Base-by-base conservation (phyloP, 2,113 vertebrate species). In the Dendropsophus ebraccatus region DNA sequence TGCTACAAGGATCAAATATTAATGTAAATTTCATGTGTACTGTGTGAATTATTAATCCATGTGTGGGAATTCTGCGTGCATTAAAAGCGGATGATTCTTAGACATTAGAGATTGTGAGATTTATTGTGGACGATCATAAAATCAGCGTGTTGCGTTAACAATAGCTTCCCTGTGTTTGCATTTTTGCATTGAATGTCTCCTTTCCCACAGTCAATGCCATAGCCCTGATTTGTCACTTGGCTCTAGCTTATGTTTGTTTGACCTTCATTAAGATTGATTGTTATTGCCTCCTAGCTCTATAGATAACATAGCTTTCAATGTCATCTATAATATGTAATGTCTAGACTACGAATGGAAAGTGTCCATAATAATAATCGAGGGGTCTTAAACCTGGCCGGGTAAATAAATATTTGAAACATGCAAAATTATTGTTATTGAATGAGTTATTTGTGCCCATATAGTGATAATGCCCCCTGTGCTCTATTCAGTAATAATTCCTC, bases 251-350 rank as follows among this genome's bases (percentile, higher is more conserved):
- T 69, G 62, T 70, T 70, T 25, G 62, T 86, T 86, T 72, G 76
- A 25, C 84, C 84, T 86, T 86, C 84, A 80, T 72, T 23, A 47
- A 6, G 60, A 69, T 85, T 69, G 60, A 85, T 67, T 79, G 75
- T 11, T 69, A 49, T 58, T 79, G 32, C 65, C 49, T 86, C 50
- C 35, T 76, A 72, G 49, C 54, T 72, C 13, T 70, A 35, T 70
- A 72, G 84, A 86, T 86, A 80, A 79, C 74, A 69, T 37, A 37
- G 23, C 41, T 78, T 86, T 69, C 76, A 80, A 70, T 70, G 58
- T 37, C 75, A 79, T 28, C 28, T 67, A 65, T 56, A 54, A 67
- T 30, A 9, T 65, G 72, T n/a, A 76, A 77, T n/a, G 56, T 83
- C 32, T 11, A 32, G 65, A 60, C 17, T 74, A 32, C 16, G 23